Conservation (phyloP, 1,140 invertebrate genomes). For the Aethina tumida region DNA sequence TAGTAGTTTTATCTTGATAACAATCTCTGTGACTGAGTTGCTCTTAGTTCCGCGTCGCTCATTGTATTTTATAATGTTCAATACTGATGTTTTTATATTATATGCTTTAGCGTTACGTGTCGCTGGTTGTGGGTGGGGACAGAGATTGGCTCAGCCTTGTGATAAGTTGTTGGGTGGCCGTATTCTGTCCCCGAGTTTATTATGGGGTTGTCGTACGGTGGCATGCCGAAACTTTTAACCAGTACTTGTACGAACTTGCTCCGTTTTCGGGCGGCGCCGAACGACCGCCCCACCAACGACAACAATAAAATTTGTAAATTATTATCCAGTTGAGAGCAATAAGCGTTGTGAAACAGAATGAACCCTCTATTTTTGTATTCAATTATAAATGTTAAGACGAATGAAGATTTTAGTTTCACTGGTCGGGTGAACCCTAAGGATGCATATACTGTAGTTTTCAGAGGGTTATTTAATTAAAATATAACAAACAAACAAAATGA, state of each 20-base stretch:
- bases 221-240: conserved; percentile 7
- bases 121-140: conserved; percentile 6
- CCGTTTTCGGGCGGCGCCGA: too few relatives aligned
- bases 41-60: conserved; percentile 28
- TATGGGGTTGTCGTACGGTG: neutral
- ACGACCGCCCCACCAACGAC: too few relatives aligned
- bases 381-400: conserved; percentile 31
- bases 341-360: conserved; percentile 34
- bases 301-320: conserved; percentile 29
- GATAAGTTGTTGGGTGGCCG: conserved; percentile 28
- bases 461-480: too few relatives aligned
- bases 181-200: neutral
- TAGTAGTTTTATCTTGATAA: too few relatives aligned
- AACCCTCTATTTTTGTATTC: conserved; percentile 40
- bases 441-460: conserved; percentile 25
- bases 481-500: conserved; percentile 23
- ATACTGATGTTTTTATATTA: conserved; percentile 24
- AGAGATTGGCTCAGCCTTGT: conserved; percentile 24
- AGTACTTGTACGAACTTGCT: too few relatives aligned
- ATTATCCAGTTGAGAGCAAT: conserved; percentile 35
- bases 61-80: conserved; percentile 24
- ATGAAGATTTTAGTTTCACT: conserved; percentile 26
- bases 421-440: conserved; percentile 18
- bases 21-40: conserved; percentile 13
- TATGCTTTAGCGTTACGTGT: conserved; percentile 11